Evolutionary conservation across 2,113 vertebrate genomes (phyloP).

Genomic region (Apodemus sylvaticus): DNA sequence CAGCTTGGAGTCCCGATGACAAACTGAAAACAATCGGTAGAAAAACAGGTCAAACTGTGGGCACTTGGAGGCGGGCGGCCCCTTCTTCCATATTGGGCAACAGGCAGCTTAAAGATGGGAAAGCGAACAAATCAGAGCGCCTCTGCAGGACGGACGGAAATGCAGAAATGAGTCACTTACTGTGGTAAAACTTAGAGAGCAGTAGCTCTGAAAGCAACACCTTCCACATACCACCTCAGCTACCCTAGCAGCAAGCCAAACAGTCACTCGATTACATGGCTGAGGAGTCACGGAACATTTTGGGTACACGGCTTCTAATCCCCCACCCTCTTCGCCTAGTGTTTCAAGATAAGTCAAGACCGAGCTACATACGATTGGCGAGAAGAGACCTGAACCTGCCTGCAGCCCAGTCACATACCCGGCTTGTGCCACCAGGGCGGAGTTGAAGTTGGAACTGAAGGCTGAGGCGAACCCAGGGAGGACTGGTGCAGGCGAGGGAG

Average conservation of each 20-base stretch:
- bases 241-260: background rate
- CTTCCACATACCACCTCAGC: background rate
- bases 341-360: background rate
- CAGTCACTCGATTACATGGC: background rate
- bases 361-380: no score
- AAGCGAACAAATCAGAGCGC: background rate
- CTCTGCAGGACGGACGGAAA: background rate
- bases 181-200: background rate
- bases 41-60: conserved; percentile 16
- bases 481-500: conserved; percentile 92
- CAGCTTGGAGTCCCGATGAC: conserved; percentile 91
- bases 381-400: background rate
- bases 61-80: background rate
- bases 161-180: background rate
- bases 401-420: conserved; percentile 84
- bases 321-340: background rate
- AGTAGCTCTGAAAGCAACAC: background rate
- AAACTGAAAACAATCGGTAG: conserved; percentile 84
- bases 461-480: conserved; percentile 96
- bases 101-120: background rate
- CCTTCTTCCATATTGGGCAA: background rate
- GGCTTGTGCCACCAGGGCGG: conserved; percentile 92
- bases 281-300: background rate
- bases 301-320: background rate
- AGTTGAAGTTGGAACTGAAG: conserved; percentile 97